Conservation (phyloP, 1,140 invertebrate species). For the Plutomurus gul region DNA sequence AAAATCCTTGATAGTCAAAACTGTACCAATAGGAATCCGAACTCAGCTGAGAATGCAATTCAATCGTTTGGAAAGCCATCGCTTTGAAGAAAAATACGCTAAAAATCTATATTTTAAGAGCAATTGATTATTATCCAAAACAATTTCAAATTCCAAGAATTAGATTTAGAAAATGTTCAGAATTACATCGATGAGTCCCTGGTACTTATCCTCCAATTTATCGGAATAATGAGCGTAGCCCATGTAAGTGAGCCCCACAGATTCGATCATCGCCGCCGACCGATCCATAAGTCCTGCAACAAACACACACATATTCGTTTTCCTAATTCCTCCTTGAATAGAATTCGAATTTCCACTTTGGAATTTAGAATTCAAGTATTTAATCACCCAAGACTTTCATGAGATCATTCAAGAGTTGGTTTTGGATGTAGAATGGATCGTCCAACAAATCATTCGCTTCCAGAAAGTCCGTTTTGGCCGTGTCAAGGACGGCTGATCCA, state of each 20-base stretch:
- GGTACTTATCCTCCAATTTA: slow-evolving; percentile 39
- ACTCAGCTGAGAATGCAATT: slow-evolving; percentile 38
- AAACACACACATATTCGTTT: background rate
- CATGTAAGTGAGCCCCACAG: slow-evolving; percentile 37
- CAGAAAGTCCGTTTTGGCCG: slow-evolving; percentile 29
- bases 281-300: slow-evolving; percentile 9
- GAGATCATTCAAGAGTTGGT: background rate
- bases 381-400: background rate
- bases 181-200: slow-evolving; percentile 49
- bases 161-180: background rate
- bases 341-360: background rate
- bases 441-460: background rate
- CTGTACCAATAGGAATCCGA: slow-evolving; percentile 41
- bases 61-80: slow-evolving; percentile 25
- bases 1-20: slow-evolving; percentile 44
- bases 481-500: slow-evolving; percentile 29
- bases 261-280: slow-evolving; percentile 38
- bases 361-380: too few relatives aligned
- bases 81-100: slow-evolving; percentile 52
- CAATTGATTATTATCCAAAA: background rate
- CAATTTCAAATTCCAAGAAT: background rate
- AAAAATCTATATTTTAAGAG: slow-evolving; percentile 22
- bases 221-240: background rate
- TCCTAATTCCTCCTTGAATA: background rate
- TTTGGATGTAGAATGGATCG: slow-evolving; percentile 1